These are phyloP conservation scores for Norana najaformis DNA, from an alignment of 2,888 invertebrate species.

Conservation along the genomic window DNA sequence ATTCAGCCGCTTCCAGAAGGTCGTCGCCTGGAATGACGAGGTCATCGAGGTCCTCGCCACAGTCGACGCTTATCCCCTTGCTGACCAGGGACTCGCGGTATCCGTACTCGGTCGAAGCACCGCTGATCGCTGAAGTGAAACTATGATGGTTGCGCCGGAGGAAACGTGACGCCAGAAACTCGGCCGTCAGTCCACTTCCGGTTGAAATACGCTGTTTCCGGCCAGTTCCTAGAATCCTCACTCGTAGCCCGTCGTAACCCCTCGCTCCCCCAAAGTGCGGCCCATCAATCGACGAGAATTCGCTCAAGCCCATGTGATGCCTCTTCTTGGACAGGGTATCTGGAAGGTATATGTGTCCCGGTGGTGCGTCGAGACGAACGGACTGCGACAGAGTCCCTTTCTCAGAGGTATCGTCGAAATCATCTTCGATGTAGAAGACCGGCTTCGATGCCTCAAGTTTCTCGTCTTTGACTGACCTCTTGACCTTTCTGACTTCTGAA, in stretches of 20 bases:
- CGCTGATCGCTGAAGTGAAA: slow-evolving; percentile 16
- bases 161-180: background rate
- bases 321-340: background rate
- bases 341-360: background rate
- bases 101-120: slow-evolving; percentile 27
- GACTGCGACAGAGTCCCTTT: background rate
- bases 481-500: background rate
- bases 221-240: background rate
- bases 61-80: slow-evolving; percentile 39
- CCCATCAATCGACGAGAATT: background rate
- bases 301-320: background rate
- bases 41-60: slow-evolving; percentile 35
- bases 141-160: background rate
- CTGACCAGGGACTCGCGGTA: slow-evolving; percentile 34
- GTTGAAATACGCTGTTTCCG: background rate
- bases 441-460: background rate
- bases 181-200: background rate
- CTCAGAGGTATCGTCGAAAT: background rate
- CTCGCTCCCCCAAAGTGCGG: background rate
- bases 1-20: slow-evolving; percentile 17
- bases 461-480: background rate
- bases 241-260: background rate
- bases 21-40: slow-evolving; percentile 29
- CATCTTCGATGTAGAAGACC: background rate
- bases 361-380: background rate